These are phyloP conservation scores for Anser cygnoides DNA, from an alignment of 2,113 vertebrate genomes.

Conservation along the genomic window DNA sequence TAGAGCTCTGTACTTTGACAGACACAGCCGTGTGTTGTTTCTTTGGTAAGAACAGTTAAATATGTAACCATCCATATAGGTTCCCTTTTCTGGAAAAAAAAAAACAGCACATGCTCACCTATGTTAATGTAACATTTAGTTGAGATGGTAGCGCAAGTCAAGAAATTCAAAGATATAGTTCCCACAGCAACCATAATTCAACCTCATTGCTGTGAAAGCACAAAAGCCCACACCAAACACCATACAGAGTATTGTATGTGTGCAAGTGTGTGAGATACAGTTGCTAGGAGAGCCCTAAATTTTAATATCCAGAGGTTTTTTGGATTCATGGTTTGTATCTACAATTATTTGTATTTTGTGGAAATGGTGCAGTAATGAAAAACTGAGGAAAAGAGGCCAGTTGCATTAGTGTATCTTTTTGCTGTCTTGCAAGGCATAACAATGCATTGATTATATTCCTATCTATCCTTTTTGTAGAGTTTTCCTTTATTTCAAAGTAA, in stretches of 20 bases:
- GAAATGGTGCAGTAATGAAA: neutral
- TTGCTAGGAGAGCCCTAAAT: conserved; percentile 51
- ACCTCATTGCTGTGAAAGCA: conserved; percentile 31
- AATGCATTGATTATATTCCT: neutral
- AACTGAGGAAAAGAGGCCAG: neutral
- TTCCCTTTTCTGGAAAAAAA: neutral
- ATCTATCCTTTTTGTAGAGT: neutral
- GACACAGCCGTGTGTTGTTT: neutral
- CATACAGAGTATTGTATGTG: neutral
- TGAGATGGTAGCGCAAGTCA: conserved; percentile 43
- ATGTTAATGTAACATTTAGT: conserved; percentile 64
- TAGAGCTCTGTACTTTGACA: neutral
- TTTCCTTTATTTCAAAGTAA: conserved; percentile 16
- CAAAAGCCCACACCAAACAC: conserved; percentile 29
- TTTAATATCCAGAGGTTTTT: conserved; percentile 26
- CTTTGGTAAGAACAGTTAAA: neutral
- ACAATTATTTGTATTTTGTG: neutral
- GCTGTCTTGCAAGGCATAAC: neutral
- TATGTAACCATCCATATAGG: neutral
- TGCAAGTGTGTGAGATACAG: conserved; percentile 35
- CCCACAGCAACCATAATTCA: conserved; percentile 72
- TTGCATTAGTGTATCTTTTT: neutral
- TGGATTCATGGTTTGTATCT: neutral
- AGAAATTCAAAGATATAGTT: conserved; percentile 58
- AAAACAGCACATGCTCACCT: neutral